These are phyloP conservation scores for Temnothorax curvispinosus DNA, from an alignment of 1,140 invertebrate genomes.

Conservation along the genomic window DNA sequence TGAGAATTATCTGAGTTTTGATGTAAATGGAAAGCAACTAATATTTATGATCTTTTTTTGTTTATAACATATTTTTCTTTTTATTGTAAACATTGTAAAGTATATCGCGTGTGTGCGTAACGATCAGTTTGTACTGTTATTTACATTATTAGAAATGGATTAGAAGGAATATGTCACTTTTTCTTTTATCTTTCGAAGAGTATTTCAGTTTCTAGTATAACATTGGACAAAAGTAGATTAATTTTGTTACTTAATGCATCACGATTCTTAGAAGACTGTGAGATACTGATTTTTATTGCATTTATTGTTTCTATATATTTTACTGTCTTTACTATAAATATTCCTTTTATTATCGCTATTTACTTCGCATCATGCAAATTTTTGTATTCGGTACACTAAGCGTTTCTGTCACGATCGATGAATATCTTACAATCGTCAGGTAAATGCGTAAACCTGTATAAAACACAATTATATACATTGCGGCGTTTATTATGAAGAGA, in stretches of 20 bases:
- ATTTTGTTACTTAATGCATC: background rate
- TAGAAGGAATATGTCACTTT: background rate
- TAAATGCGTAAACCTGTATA: conserved; percentile 30
- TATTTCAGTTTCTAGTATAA: background rate
- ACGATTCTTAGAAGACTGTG: background rate
- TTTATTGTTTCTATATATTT: background rate
- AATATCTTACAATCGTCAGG: conserved; percentile 4
- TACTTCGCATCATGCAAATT: background rate
- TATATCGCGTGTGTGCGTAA: too few relatives aligned
- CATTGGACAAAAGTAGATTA: background rate
- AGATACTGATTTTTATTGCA: background rate
- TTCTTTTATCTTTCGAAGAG: background rate
- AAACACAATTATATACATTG: conserved; percentile 42
- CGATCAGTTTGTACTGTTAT: conserved; percentile 4
- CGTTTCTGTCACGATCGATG: background rate
- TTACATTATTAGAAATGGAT: background rate
- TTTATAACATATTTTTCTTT: too few relatives aligned
- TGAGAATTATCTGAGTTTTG: too few relatives aligned
- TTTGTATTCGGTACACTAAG: background rate
- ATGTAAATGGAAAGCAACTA: too few relatives aligned
- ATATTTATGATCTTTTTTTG: too few relatives aligned
- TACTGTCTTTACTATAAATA: conserved; percentile 8
- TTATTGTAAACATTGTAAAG: too few relatives aligned
- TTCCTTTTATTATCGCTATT: conserved; percentile 10
- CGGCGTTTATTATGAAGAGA: conserved; percentile 39